These are phyloP conservation scores for Boulengeromyrus knoepffleri DNA, from an alignment of 2,113 vertebrate genomes.

Conservation along the genomic window DNA sequence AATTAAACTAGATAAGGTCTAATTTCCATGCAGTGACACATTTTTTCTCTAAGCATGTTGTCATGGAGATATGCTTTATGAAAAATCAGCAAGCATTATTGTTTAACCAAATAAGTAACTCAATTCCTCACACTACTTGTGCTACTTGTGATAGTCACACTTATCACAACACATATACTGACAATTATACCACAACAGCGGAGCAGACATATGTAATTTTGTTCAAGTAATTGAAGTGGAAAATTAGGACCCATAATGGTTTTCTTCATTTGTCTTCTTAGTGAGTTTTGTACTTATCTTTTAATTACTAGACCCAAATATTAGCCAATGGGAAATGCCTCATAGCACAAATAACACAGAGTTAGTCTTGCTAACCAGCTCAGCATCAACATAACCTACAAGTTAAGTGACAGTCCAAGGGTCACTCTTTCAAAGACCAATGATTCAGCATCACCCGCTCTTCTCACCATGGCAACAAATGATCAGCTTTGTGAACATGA, in stretches of 20 bases:
- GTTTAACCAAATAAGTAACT: constrained; percentile 7
- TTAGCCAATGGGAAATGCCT: background rate
- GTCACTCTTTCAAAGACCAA: background rate
- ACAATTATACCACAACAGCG: background rate
- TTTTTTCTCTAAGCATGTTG: background rate
- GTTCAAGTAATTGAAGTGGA: constrained; percentile 3
- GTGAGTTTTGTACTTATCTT: constrained; percentile 11
- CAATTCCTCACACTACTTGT: background rate
- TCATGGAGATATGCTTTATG: background rate
- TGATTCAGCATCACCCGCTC: background rate
- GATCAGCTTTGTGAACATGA: background rate
- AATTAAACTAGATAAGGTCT: background rate
- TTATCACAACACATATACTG: background rate
- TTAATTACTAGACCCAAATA: constrained; percentile 6
- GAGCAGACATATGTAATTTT: background rate
- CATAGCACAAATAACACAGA: background rate
- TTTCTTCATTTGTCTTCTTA: background rate
- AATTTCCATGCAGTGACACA: background rate
- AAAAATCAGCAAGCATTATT: background rate
- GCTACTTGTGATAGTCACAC: constrained; percentile 7
- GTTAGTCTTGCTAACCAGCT: background rate
- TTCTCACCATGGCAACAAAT: constrained; percentile 1
- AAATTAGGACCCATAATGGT: constrained; percentile 6
- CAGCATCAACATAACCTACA: background rate
- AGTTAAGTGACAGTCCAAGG: background rate